Base-by-base conservation (phyloP, 1,140 invertebrate genomes). In the Drosophila littoralis region DNA sequence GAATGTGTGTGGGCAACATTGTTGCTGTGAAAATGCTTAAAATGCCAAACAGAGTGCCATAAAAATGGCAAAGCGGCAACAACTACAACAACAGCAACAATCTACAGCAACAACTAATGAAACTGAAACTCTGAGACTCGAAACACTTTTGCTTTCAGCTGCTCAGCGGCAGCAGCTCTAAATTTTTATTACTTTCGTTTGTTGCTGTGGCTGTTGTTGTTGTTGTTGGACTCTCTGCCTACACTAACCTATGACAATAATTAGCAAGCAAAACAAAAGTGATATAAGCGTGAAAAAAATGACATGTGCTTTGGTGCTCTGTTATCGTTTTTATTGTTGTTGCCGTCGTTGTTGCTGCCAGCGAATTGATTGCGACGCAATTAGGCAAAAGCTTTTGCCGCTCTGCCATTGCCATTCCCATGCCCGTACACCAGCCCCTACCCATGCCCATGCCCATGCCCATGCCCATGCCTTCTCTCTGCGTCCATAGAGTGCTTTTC, bases 211-310 rank as follows among this genome's bases (percentile, higher is more conserved):
- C 36, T 60, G 42, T 22, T 54, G 55, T 22, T 48, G 42, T 36
- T 46, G 66, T 15, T 54, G 60, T 32, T 61, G 55, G 36, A 52
- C 52, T 51, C 52, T 51, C 69, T 77, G 77, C 83, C 77, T 77
- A 78, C 77, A 84, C 84, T 89, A 89, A 89, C 84, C 84, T 89
- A 89, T 84, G 80, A 89, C 84, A 89, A 89, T 89, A 89, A 89
- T 89, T 89, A 89, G 84, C 75, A 73, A 33, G 45, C 38, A 57
- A 70, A 35, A 51, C 55, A 51, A 46, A 51, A 0, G 22, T 28
- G 22, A 4, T 28, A 28, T 48, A 45, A 71, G 46, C 63, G 69
- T 69, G 42, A 46, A 43, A 51, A 57, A 61, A 43, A 52, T 36
- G 38, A 32, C 48, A 72, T 68, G 64, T 73, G 46, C 42, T 79